These are phyloP conservation scores for Plutomurus gul DNA, from an alignment of 1,140 invertebrate genomes.

Conservation along the genomic window DNA sequence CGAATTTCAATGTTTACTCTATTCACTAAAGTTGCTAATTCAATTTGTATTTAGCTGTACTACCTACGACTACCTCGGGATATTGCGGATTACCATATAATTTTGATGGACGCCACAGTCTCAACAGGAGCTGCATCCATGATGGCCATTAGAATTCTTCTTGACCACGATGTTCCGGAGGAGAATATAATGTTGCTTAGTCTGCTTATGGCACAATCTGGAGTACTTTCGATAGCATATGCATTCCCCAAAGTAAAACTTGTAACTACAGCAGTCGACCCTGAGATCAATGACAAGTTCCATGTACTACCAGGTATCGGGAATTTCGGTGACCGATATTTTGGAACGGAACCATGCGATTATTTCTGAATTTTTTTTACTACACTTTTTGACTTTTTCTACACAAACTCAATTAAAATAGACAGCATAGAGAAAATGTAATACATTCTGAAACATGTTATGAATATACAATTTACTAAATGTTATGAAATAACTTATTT, in stretches of 20 bases:
- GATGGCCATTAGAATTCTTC: conserved; percentile 96
- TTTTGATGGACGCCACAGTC: conserved; percentile 95
- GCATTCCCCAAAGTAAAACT: conserved; percentile 96
- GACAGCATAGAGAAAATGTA: too few species aligned
- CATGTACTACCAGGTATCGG: conserved; percentile 97
- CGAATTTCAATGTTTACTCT: background rate
- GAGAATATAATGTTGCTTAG: conserved; percentile 92
- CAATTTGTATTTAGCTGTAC: conserved; percentile 71
- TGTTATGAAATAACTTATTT: too few species aligned
- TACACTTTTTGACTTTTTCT: too few species aligned
- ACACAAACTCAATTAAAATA: too few species aligned
- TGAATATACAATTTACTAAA: too few species aligned
- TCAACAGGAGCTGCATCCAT: conserved; percentile 93
- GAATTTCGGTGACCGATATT: conserved; percentile 98
- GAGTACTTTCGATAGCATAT: conserved; percentile 97
- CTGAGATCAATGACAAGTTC: conserved; percentile 96
- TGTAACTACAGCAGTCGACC: conserved; percentile 83
- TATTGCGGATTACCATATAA: conserved; percentile 95
- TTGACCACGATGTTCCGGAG: conserved; percentile 97
- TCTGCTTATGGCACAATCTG: conserved; percentile 92
- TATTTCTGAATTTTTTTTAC: conserved; percentile 9
- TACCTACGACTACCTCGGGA: conserved; percentile 95
- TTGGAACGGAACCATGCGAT: conserved; percentile 83
- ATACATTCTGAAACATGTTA: too few species aligned
- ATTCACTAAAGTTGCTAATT: background rate